Percentiles rank a stretch among this genome's conserved stretches.
Conservation (phyloP, 2,888 invertebrate genomes). For the Sicus ferrugineus region DNA sequence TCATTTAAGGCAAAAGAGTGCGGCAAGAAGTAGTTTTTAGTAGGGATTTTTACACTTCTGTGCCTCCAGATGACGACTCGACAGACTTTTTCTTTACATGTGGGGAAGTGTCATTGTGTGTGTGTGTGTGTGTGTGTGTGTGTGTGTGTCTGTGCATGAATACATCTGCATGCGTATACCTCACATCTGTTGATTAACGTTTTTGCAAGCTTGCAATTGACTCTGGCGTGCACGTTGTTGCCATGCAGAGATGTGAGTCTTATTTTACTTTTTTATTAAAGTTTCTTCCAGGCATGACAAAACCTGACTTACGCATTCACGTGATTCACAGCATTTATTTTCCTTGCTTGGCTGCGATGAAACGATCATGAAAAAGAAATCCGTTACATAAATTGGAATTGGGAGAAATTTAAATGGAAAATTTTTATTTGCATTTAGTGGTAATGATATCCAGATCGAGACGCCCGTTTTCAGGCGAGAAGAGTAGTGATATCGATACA, state of each 20-base stretch:
- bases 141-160: neutral
- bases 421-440: neutral
- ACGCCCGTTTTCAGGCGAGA: too few relatives aligned
- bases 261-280: too few relatives aligned
- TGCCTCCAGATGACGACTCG: too few relatives aligned
- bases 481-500: too few relatives aligned
- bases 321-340: neutral
- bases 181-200: slow-evolving; percentile 14
- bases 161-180: neutral
- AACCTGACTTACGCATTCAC: neutral
- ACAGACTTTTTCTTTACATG: too few relatives aligned
- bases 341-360: too few relatives aligned
- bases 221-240: neutral
- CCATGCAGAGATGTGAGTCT: neutral
- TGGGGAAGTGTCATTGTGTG: too few relatives aligned
- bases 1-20: neutral
- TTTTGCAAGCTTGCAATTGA: slow-evolving; percentile 2
- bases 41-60: too few relatives aligned
- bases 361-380: too few relatives aligned
- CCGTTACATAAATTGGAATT: too few relatives aligned
- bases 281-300: too few relatives aligned
- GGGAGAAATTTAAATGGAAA: neutral
- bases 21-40: neutral
- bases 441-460: neutral
- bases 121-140: neutral